These are phyloP conservation scores for Drosophila borborema DNA, from an alignment of 2,888 invertebrate genomes.

Conservation along the genomic window DNA sequence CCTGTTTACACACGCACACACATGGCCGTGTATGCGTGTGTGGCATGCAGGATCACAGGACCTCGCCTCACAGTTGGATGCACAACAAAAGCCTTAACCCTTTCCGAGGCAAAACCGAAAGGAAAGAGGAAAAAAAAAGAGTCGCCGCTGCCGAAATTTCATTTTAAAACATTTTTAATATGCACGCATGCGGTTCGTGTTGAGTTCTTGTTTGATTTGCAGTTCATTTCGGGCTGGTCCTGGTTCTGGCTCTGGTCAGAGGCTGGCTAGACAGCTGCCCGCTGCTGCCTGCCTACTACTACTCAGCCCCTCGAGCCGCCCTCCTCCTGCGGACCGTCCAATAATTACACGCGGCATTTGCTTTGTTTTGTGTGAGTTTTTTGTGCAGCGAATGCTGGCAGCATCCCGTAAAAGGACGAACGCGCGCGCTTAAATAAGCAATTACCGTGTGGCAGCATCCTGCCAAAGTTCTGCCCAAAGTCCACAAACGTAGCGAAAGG, in stretches of 20 bases:
- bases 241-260: constrained; percentile 41
- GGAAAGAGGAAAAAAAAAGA: constrained; percentile 4
- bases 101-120: constrained; percentile 25
- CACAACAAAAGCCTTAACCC: constrained; percentile 73
- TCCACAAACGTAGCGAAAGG: constrained; percentile 68
- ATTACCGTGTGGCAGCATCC: constrained; percentile 78
- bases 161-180: constrained; percentile 74
- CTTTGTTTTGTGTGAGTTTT: constrained; percentile 58
- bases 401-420: constrained; percentile 76
- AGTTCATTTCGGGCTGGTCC: constrained; percentile 66
- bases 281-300: constrained; percentile 33
- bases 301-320: constrained; percentile 33
- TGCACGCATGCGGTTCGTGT: constrained; percentile 69
- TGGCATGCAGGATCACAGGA: constrained; percentile 48
- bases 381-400: constrained; percentile 21
- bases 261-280: constrained; percentile 67
- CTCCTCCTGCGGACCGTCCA: constrained; percentile 39
- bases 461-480: constrained; percentile 74
- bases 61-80: constrained; percentile 67
- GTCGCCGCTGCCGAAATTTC: constrained; percentile 46
- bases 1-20: constrained; percentile 26
- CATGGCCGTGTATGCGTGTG: constrained; percentile 1
- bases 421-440: constrained; percentile 80
- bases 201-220: constrained; percentile 65
- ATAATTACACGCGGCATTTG: constrained; percentile 81